Percentiles rank a stretch among this genome's conserved stretches.
Conservation (phyloP, 2,113 vertebrate species). For the Daphoenositta chrysoptera region DNA sequence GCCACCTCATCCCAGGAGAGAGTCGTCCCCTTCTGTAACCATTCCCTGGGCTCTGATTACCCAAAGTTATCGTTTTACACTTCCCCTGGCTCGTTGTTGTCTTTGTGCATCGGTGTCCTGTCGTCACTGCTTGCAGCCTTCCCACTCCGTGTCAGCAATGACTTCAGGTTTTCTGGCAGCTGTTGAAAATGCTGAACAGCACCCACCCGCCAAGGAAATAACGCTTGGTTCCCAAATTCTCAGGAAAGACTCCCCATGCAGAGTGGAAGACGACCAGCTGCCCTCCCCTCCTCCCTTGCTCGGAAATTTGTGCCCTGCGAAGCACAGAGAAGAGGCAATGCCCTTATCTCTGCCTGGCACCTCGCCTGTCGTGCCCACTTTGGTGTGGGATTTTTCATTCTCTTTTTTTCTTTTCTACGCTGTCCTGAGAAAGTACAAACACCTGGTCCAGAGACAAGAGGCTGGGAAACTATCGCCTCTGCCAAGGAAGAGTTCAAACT, state of each 20-base stretch:
- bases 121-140: rapidly evolving
- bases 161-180: neutral
- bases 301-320: neutral
- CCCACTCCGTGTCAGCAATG: neutral
- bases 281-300: neutral
- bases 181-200: neutral
- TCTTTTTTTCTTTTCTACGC: neutral
- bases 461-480: neutral
- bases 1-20: neutral
- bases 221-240: neutral
- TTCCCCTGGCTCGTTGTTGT: neutral
- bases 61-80: neutral
- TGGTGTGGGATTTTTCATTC: neutral
- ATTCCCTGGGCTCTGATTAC: neutral
- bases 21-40: neutral
- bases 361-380: neutral
- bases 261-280: neutral
- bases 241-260: neutral
- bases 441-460: neutral
- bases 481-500: neutral
- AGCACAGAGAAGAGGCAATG: neutral
- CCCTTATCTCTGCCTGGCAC: neutral
- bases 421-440: neutral
- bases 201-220: neutral
- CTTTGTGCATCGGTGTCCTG: neutral